Evolutionary conservation across 1,140 invertebrate species (phyloP).

Genomic region (Brachionus rotundiformis): DNA sequence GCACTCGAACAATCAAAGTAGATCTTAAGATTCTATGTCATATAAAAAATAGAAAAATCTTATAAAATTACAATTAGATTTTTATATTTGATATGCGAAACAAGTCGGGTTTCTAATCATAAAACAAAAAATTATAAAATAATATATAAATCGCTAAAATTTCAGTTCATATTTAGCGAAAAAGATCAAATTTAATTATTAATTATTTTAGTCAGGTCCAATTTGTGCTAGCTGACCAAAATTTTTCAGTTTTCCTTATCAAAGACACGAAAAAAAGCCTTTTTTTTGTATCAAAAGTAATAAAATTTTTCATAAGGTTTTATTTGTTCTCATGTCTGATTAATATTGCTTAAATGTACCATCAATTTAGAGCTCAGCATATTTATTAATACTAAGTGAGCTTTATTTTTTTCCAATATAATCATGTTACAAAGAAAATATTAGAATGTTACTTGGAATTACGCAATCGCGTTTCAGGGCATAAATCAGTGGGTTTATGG

Average conservation of each 20-base stretch:
- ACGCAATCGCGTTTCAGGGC: not conserved
- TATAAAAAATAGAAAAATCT: not conserved
- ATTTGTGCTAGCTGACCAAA: not conserved
- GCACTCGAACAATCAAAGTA: not conserved
- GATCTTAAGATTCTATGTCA: not conserved
- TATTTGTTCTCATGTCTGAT: constrained; percentile 6
- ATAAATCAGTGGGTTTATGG: not conserved
- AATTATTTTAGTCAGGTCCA: not conserved
- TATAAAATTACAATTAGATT: constrained; percentile 1
- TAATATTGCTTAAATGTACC: not conserved
- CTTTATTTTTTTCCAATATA: not conserved
- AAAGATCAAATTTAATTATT: not conserved
- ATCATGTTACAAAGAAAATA: not conserved
- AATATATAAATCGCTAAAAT: not conserved
- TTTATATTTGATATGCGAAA: constrained; percentile 9
- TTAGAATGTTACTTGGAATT: not conserved
- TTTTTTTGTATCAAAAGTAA: not conserved
- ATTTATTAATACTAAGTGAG: not conserved
- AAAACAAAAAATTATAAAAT: not conserved
- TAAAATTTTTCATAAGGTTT: not conserved
- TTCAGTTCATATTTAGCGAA: not conserved
- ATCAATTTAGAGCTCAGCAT: not conserved
- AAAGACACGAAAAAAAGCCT: not conserved
- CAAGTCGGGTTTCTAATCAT: not conserved
- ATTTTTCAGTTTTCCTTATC: not conserved